These are phyloP conservation scores for Hemithea aestivaria DNA, from an alignment of 2,888 invertebrate genomes.

Conservation along the genomic window DNA sequence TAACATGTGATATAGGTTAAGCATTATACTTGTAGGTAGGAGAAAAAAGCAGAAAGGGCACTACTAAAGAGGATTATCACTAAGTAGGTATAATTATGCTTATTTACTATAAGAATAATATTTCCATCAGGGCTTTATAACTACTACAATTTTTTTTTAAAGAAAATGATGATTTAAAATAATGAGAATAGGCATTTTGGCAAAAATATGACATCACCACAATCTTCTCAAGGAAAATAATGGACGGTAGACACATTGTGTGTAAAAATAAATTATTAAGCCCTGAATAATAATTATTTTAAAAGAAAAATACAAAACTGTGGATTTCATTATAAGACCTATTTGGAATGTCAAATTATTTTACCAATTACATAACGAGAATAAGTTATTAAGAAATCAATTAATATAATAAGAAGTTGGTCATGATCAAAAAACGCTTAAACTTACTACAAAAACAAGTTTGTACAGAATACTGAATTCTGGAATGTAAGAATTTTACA, in stretches of 20 bases:
- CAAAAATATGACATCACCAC: constrained; percentile 17
- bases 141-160: neutral
- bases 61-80: constrained; percentile 15
- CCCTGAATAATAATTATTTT: too few relatives aligned
- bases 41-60: constrained; percentile 18
- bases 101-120: constrained; percentile 11
- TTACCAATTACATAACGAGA: neutral
- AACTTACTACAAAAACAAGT: constrained; percentile 15
- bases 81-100: constrained; percentile 9
- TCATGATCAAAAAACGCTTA: too few relatives aligned
- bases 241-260: constrained; percentile 17
- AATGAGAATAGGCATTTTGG: constrained; percentile 8
- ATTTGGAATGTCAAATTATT: constrained; percentile 13
- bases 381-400: constrained; percentile 3
- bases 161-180: neutral
- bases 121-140: constrained; percentile 4
- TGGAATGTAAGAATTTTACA: constrained; percentile 47
- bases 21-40: constrained; percentile 19
- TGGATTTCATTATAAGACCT: neutral
- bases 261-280: constrained; percentile 13
- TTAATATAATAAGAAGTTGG: neutral
- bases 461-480: constrained; percentile 40
- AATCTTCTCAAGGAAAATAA: constrained; percentile 11
- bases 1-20: constrained; percentile 22
- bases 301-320: too few relatives aligned